Evolutionary conservation across 2,113 vertebrate species (phyloP).

Genomic region (Lasiurus borealis): DNA sequence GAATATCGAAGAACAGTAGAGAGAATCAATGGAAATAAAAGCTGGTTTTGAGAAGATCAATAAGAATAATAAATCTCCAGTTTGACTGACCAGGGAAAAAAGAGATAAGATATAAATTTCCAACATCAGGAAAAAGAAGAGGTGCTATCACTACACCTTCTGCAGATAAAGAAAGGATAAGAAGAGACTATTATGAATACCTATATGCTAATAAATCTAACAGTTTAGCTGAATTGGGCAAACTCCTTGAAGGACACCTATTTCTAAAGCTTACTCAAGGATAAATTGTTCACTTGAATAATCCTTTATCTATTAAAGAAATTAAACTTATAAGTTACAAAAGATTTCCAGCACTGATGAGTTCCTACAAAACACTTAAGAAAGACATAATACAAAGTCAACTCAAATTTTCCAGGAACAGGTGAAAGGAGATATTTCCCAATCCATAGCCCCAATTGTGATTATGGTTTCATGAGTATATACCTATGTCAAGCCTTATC

Average conservation of each 20-base stretch:
- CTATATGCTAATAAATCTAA: neutral
- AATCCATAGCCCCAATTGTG: neutral
- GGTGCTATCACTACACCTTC: neutral
- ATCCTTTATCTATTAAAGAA: neutral
- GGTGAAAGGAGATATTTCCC: neutral
- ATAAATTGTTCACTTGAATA: neutral
- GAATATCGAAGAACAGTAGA: slow-evolving; percentile 11
- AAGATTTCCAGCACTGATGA: neutral
- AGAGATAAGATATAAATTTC: neutral
- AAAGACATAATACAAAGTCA: neutral
- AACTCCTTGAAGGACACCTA: neutral
- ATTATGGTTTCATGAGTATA: neutral
- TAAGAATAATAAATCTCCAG: neutral
- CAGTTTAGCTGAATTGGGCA: neutral
- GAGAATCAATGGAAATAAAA: neutral
- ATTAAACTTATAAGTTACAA: neutral
- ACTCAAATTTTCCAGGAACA: neutral
- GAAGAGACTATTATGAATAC: neutral
- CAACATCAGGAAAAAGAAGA: neutral
- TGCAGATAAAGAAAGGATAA: neutral
- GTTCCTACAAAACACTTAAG: neutral
- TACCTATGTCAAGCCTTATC: neutral
- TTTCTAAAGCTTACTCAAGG: neutral
- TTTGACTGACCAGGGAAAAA: neutral
- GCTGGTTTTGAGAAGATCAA: neutral